Percentiles rank a stretch among this genome's conserved stretches.
phyloP scores from a whole-genome alignment of 2,888 invertebrate genomes.

The Mesorhabditis spiculigera region DNA sequence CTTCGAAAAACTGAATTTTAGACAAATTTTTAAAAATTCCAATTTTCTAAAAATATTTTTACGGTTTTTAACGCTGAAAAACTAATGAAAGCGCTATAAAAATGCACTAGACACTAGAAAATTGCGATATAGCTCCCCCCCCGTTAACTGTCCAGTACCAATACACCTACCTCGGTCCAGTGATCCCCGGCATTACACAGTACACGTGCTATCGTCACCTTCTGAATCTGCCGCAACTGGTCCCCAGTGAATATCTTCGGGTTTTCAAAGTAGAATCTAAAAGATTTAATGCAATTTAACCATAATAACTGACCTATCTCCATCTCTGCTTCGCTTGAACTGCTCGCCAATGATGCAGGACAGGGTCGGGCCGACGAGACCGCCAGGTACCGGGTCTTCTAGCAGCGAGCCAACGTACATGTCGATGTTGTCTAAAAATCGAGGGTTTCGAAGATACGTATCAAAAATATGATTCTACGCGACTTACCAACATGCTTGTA shows the following conservation, averaged over 20 bases:
- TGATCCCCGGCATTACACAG: conserved; percentile 42
- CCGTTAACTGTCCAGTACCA: too few relatives aligned
- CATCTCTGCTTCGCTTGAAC: conserved; percentile 62
- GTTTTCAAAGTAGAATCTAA: conserved; percentile 89
- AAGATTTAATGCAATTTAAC: background rate
- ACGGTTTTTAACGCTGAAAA: background rate
- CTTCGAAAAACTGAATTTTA: too few relatives aligned
- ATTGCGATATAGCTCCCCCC: too few relatives aligned
- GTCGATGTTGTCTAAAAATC: conserved; percentile 58
- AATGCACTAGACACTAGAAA: too few relatives aligned
- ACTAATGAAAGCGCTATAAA: background rate
- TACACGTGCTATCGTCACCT: conserved; percentile 71
- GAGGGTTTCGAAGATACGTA: background rate
- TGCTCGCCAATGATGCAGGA: conserved; percentile 63
- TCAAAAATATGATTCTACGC: conserved; percentile 6
- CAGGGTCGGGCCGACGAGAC: conserved; percentile 63
- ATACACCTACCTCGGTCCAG: conserved; percentile 15
- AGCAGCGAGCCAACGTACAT: conserved; percentile 63
- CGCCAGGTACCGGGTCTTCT: conserved; percentile 62
- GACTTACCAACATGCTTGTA: conserved; percentile 65
- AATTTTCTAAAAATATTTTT: background rate
- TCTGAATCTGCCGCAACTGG: conserved; percentile 77
- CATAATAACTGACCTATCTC: conserved; percentile 55
- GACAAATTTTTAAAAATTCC: background rate
- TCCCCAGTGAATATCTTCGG: conserved; percentile 78